Conservation (phyloP, 2,888 invertebrate species). For the Aporophyla lueneburgensis region DNA sequence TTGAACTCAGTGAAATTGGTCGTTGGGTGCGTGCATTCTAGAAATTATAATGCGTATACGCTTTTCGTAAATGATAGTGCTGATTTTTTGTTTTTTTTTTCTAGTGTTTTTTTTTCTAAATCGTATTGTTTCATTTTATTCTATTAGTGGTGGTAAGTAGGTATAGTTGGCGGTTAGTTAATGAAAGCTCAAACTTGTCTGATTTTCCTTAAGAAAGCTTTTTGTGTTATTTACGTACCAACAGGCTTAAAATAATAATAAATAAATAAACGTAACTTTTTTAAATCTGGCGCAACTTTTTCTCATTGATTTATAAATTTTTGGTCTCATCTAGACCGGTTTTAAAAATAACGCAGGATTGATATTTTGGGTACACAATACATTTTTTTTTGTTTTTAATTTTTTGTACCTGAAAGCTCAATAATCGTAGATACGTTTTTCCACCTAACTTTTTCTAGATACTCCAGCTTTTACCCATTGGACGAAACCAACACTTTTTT, state of each 20-base stretch:
- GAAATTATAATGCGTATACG: background rate
- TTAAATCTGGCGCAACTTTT: background rate
- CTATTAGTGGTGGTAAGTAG: too few relatives aligned
- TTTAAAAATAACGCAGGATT: background rate
- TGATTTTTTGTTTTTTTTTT: background rate
- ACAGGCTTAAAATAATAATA: too few relatives aligned
- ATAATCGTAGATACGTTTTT: slow-evolving; percentile 1
- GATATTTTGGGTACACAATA: background rate
- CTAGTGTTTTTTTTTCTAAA: background rate
- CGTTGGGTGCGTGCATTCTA: slow-evolving; percentile 34
- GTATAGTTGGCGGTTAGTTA: background rate
- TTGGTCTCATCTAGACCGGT: background rate
- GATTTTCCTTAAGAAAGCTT: background rate
- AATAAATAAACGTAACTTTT: too few relatives aligned
- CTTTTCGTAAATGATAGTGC: background rate
- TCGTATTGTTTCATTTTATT: background rate
- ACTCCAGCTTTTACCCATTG: slow-evolving; percentile 50
- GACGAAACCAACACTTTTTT: slow-evolving; percentile 54
- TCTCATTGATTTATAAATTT: too few relatives aligned
- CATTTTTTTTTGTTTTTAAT: background rate
- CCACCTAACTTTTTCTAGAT: slow-evolving; percentile 18
- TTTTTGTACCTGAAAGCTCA: background rate
- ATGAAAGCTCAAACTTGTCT: background rate
- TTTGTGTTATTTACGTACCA: background rate
- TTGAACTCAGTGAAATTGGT: slow-evolving; percentile 75